Base-by-base conservation (phyloP, 2,888 invertebrate genomes). In the Orgyia antiqua region DNA sequence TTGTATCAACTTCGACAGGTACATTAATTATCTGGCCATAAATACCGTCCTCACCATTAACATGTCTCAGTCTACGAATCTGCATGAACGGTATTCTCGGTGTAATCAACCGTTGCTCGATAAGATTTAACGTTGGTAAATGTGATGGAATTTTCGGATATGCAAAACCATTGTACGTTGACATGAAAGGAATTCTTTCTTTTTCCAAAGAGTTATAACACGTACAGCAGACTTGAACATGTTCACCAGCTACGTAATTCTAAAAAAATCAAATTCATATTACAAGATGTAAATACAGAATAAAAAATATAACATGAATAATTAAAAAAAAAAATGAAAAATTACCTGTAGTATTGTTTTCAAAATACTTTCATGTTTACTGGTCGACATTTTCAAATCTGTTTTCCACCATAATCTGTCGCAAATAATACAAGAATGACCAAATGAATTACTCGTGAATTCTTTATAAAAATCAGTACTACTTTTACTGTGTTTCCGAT, bases 21-120 rank as follows among this genome's bases (percentile, higher is more conserved):
- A 60, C 47, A 55, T 64, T 59, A 27, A 64, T 58, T 10, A 60
- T 33, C 28, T 62, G 60, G 2, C 55, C 59, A 19, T 40, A 49
- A 31, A 59, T 58, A 10, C 55, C 51, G 20, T 31, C 39, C 10
- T 52, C 49, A 24, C 51, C 54, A 29, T 51, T 18, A 35, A 50
- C 50, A 24, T 58, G 45, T 29, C 57, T 29, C n/a, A 64, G 41
- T 36, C 58, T 49, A 11, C 58, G 27, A 17, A 61, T 55, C 13
- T 63, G 57, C 55, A 58, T 53, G 31, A 60, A 58, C 2, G 57
- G 58, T 12, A 60, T 44, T 27, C 46, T 29, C 8, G 57, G 56
- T 13, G 60, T 58, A 32, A 59, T 49, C 13, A 59, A 29, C 27
- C 54, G 29, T 42, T 58, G 30, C 24, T 28, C 21, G 8, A 58